Evolutionary conservation across 2,113 vertebrate species (phyloP), one percentile per base, ranked within the genome.

Genomic region (Cryptotis parvus): DNA sequence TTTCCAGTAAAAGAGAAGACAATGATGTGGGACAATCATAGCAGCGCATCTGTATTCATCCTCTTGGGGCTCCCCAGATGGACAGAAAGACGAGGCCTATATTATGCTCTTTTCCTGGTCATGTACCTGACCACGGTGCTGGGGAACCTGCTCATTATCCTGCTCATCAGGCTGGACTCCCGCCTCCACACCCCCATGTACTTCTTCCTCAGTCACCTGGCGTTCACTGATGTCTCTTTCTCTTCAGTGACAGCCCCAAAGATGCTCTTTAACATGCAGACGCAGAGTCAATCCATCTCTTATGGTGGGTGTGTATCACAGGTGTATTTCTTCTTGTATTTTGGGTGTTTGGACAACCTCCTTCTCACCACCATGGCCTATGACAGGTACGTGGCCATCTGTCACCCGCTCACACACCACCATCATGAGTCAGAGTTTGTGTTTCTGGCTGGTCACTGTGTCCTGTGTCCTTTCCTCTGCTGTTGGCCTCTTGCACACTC

Each of bases 101-200:
- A n/a, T n/a, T n/a, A n/a, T n/a, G n/a, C n/a, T n/a, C n/a, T n/a
- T n/a, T n/a, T n/a, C n/a, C n/a, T n/a, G n/a, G n/a, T n/a, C n/a
- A n/a, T n/a, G n/a, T n/a, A n/a, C n/a, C n/a, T n/a, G n/a, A n/a
- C n/a, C n/a, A n/a, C n/a, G n/a, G n/a, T n/a, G n/a, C n/a, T n/a
- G n/a, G n/a, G n/a, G n/a, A n/a, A n/a, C n/a, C n/a, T n/a, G n/a
- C n/a, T n/a, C n/a, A n/a, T n/a, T n/a, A n/a, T n/a, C n/a, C n/a
- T n/a, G n/a, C n/a, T n/a, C n/a, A n/a, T n/a, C n/a, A n/a, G n/a
- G n/a, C n/a, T n/a, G n/a, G n/a, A n/a, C n/a, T n/a, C n/a, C n/a
- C n/a, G n/a, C n/a, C n/a, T n/a, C n/a, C n/a, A n/a, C n/a, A n/a
- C 72, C 6, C 93, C 91, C 29, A 94, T 94, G 91, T 95, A 95